Conservation (phyloP, 2,797 vertebrate species). For the Darevskia nairensis region DNA sequence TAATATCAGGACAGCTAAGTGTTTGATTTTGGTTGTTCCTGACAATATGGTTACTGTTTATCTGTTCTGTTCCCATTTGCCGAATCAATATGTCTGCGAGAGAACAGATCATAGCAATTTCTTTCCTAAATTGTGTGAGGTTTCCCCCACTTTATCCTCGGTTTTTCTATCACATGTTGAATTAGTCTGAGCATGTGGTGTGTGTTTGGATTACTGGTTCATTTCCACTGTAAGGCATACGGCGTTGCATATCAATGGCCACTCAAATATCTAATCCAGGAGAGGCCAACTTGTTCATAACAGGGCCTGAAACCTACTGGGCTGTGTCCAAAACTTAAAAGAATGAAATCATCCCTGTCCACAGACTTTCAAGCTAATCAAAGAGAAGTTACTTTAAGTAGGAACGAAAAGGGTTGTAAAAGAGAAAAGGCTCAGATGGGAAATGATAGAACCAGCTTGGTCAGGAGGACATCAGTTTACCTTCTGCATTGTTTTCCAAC, state of each 20-base stretch:
- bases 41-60: constrained; percentile 9
- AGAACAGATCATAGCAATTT: not conserved
- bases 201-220: not conserved
- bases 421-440: not conserved
- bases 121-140: not conserved
- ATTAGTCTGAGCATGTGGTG: not conserved
- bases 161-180: constrained; percentile 1
- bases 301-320: not conserved
- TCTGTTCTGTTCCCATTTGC: constrained; percentile 33
- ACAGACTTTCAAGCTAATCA: not conserved
- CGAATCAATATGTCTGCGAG: not conserved
- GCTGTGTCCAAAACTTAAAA: not conserved
- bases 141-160: not conserved
- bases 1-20: constrained; percentile 28
- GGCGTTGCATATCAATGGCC: not conserved
- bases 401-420: not conserved
- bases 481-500: not conserved
- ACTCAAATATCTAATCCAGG: not conserved
- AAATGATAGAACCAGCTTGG: not conserved
- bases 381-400: not conserved
- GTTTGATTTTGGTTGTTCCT: not conserved
- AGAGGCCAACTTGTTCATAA: not conserved
- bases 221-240: constrained; percentile 8
- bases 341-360: not conserved
- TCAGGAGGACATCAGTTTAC: not conserved